Evolutionary conservation across 1,140 invertebrate genomes (phyloP), one percentile per base, ranked within the genome.

Genomic region (Lordiphosa mommai): DNA sequence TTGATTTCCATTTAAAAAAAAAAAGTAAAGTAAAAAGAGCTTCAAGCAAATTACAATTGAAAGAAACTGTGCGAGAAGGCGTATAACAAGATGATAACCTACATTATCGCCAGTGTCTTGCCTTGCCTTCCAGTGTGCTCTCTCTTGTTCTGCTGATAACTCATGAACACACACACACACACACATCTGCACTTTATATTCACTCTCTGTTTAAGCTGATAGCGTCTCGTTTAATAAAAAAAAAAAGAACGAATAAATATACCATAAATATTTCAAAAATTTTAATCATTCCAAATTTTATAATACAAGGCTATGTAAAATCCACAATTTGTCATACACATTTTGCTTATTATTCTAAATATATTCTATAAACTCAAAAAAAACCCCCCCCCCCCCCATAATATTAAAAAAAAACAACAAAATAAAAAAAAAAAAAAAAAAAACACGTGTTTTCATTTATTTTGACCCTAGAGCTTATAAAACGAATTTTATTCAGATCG

Each of bases 11-110:
- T 67, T 52, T 29, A 13, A 30, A 40, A 23, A 10, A 13, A 8
- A 29, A n/a, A 16, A 29, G 7, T 9, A 43, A 23, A 27, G 20
- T 14, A 40, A 41, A 13, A 5, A 17, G 29, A 7, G n/a, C 23
- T 44, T 1, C 37, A 27, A 58, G 33, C 8, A 9, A 27, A 14
- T 2, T 14, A 38, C 13, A 43, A 64, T 51, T 46, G 33, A 32
- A 14, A 17, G 10, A 56, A 59, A 67, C 55, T 61, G 40, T 38
- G 36, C 12, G 17, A 37, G 38, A 4, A 4, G 66, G 47, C 48
- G 37, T 52, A 41, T 29, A 50, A 63, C 51, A 55, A 72, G 64
- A 80, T 79, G 69, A 59, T 80, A 80, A 79, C 50, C 70, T 51
- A 69, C 33, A 80, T 70, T 74, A 67, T 79, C 46, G 47, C 36